These are phyloP conservation scores for Tetrax tetrax DNA, from an alignment of 2,113 vertebrate species.

Conservation along the genomic window DNA sequence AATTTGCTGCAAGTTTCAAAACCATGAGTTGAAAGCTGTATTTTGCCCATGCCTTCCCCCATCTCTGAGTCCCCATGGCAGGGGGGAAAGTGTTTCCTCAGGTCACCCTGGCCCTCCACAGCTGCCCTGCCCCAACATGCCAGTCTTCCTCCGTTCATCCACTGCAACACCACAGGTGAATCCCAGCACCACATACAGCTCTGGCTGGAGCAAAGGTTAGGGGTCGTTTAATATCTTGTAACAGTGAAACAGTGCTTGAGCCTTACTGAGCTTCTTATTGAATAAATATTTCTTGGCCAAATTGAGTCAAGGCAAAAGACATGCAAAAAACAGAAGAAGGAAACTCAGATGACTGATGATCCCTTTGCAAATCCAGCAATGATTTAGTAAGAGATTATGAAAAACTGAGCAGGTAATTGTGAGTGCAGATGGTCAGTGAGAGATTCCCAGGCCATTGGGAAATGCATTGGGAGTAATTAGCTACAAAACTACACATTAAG, in stretches of 20 bases:
- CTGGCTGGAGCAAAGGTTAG: neutral
- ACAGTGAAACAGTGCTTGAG: neutral
- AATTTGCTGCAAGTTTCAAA: neutral
- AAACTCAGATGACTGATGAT: neutral
- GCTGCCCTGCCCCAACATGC: neutral
- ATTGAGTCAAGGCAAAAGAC: neutral
- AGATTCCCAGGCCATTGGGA: neutral
- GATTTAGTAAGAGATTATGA: neutral
- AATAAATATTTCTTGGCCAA: neutral
- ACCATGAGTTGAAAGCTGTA: neutral
- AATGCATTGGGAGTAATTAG: neutral
- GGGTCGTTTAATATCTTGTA: neutral
- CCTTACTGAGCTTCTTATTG: neutral
- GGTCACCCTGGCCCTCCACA: neutral
- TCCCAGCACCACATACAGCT: neutral
- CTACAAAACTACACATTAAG: neutral
- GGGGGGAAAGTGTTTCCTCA: neutral
- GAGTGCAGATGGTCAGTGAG: neutral
- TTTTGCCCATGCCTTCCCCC: neutral
- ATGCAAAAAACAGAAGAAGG: neutral
- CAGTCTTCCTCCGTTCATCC: neutral
- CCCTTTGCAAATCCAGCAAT: neutral
- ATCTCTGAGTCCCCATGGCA: neutral
- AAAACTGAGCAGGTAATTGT: neutral
- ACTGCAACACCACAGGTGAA: neutral